Base-by-base conservation (phyloP, 2,797 vertebrate species). In the Cyprinodon diabolis region DNA sequence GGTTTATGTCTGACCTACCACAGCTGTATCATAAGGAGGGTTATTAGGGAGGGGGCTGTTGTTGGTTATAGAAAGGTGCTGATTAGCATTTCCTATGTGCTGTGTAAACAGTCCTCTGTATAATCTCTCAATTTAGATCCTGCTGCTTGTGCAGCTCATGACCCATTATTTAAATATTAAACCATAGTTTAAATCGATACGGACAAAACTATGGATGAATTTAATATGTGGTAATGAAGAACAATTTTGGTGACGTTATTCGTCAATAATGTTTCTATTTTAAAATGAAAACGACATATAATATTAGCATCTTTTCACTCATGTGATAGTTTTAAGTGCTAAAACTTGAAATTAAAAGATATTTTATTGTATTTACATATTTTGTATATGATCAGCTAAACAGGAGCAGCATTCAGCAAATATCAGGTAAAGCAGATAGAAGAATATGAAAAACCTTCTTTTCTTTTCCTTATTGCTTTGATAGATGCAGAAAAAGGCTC, bases 1-100 rank as follows among this genome's bases (percentile, higher is more conserved):
- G 86, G 80, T 82, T 89, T 92, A 91, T 86, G 76, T 55, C 77
- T 84, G 88, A 88, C 90, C 90, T 88, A 84, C 88, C 86, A 90
- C 76, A 67, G 78, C 81, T 82, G 84, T 80, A 88, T 89, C 86
- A 83, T 82, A 72, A 66, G 15, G 55, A 80, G 85, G 75, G 90
- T 91, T 89, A 87, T 87, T 91, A 84, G 76, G 80, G 74, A 80
- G 66, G 6, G 1, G 72, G 69, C 75, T 78, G 83, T 78, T 12
- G 69, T 12, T n/a, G 82, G 87, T 88, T 83, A 80, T 84, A 87
- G 83, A 71, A 66, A 79, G 76, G 52, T 68, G 77, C 84, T 84
- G 86, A 86, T 85, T 83, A 84, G 78, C 71, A 81, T 83, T 86
- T 86, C 68, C 79, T 78, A 35, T 73, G 66, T 23, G 76, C 74